phyloP scores from a whole-genome alignment of 2,113 vertebrate species.

The Oxygymnocypris stewartii region DNA sequence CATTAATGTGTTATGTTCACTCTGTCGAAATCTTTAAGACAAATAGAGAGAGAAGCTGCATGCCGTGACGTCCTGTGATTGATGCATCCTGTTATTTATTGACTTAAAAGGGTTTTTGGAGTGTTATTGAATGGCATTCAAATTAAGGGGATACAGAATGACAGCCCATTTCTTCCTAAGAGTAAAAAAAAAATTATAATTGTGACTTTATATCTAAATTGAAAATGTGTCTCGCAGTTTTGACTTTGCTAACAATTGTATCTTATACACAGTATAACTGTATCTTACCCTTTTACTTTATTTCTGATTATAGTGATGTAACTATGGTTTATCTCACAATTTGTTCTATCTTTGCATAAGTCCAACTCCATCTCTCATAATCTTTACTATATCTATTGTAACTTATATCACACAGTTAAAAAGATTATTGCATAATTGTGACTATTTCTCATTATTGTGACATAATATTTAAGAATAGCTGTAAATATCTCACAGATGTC shows the following conservation, averaged over 20 bases:
- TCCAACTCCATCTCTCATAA: not conserved
- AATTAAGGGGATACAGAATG: conserved; percentile 1
- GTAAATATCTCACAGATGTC: too few relatives aligned
- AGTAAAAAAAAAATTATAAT: not conserved
- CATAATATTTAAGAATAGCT: too few relatives aligned
- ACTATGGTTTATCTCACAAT: not conserved
- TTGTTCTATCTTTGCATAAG: not conserved
- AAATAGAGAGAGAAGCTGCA: conserved; percentile 54
- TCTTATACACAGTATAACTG: not conserved
- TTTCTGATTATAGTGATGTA: not conserved
- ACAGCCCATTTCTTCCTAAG: not conserved
- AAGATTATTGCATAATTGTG: too few relatives aligned
- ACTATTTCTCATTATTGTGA: too few relatives aligned
- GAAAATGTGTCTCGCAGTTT: too few relatives aligned
- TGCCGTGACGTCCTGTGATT: conserved; percentile 48
- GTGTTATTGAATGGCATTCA: conserved; percentile 14
- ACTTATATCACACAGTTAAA: not conserved
- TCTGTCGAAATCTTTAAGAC: conserved; percentile 50
- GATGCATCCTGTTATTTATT: conserved; percentile 49
- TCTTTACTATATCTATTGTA: not conserved
- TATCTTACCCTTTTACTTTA: not conserved
- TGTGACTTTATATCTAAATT: not conserved
- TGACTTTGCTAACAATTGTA: not conserved
- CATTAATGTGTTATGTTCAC: conserved; percentile 54
- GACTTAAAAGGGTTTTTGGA: conserved; percentile 48